phyloP scores from a whole-genome alignment of 2,113 vertebrate genomes.

The Xyrauchen texanus region DNA sequence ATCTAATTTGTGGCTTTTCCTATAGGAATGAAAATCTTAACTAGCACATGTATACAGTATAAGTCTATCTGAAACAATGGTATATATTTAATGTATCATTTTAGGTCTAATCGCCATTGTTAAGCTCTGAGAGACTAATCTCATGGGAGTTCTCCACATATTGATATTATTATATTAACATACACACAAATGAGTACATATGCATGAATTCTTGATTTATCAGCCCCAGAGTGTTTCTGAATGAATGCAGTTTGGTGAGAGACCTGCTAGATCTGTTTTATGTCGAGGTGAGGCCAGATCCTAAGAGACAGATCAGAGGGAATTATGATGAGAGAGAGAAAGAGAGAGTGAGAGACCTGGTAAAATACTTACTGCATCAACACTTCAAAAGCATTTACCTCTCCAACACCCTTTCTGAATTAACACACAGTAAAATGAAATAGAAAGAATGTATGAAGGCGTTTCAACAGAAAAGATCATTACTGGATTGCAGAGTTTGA shows the following conservation, averaged over 20 bases:
- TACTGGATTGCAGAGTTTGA: slow-evolving; percentile 2
- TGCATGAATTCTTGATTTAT: slow-evolving; percentile 5
- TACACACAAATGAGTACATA: slow-evolving; percentile 3
- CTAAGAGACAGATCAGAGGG: slow-evolving; percentile 17
- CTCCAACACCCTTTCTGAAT: too few relatives aligned
- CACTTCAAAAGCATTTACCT: not conserved
- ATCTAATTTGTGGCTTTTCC: not conserved
- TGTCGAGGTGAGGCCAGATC: slow-evolving; percentile 19
- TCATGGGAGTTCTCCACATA: not conserved
- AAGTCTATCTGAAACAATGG: slow-evolving; percentile 14
- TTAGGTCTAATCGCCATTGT: slow-evolving; percentile 26
- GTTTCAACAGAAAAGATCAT: slow-evolving; percentile 18
- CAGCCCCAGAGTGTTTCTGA: not conserved
- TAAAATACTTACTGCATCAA: slow-evolving; percentile 8
- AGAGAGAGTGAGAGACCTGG: not conserved
- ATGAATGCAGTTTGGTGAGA: not conserved
- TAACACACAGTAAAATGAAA: slow-evolving; percentile 3
- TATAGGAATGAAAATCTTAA: not conserved
- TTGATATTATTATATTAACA: too few relatives aligned
- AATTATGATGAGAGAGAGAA: slow-evolving; percentile 16
- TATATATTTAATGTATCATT: slow-evolving; percentile 15
- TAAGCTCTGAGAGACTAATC: slow-evolving; percentile 5
- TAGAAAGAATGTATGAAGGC: not conserved
- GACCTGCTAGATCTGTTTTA: slow-evolving; percentile 10
- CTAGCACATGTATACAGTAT: not conserved